Evolutionary conservation across 2,113 vertebrate genomes (phyloP).

Genomic region (Phaetusa simplex): DNA sequence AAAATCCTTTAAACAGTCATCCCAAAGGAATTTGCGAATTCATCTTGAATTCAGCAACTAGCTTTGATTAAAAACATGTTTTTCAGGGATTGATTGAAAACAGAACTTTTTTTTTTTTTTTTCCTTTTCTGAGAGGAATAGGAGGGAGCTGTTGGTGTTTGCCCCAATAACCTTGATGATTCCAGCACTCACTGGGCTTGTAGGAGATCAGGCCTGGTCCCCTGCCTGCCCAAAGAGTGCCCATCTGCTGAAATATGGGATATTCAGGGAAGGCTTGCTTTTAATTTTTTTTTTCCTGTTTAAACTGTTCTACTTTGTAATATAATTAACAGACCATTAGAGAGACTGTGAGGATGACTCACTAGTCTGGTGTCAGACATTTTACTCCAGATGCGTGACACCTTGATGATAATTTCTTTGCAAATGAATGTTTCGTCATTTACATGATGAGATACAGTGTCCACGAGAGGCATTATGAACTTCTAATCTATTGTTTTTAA

Average conservation of each 20-base stretch:
- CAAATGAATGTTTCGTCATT: neutral
- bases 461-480: neutral
- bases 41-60: conserved; percentile 4
- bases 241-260: neutral
- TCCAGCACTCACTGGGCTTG: neutral
- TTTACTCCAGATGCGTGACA: neutral
- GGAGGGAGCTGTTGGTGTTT: neutral
- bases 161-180: neutral
- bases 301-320: neutral
- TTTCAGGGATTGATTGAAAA: neutral
- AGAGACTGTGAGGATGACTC: neutral
- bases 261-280: neutral
- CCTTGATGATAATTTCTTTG: neutral
- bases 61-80: neutral
- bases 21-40: conserved; percentile 25
- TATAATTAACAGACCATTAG: neutral
- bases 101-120: neutral
- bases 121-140: neutral
- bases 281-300: neutral
- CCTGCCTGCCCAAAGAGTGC: neutral
- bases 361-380: neutral
- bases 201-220: neutral
- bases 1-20: conserved; percentile 24
- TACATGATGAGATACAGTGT: neutral
- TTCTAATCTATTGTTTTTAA: neutral